Evolutionary conservation across 2,797 vertebrate genomes (phyloP), one percentile per base, ranked within the genome.

Genomic region (Sebastes trivittatus): DNA sequence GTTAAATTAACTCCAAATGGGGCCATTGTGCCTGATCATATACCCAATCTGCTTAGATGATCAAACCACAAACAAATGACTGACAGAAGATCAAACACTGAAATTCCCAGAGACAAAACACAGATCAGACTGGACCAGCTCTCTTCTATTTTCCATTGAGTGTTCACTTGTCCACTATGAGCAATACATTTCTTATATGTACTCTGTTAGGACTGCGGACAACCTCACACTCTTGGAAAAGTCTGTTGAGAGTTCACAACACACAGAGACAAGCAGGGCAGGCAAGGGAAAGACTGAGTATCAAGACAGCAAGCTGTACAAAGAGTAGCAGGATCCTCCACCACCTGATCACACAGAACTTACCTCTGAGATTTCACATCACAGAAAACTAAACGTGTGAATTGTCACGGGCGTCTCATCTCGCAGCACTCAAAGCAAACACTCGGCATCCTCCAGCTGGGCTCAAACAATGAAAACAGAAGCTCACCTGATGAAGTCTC

Each of bases 401-500:
- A 30, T 9, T 22, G 10, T 46, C 11, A 49, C 2, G 1, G 65
- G 32, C 1, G 25, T 23, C n/a, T 74, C 38, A 25, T 59, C 68
- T 49, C 55, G 27, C 6, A 27, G 72, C 18, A 7, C 38, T 73
- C 11, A 49, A 76, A 61, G 65, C 42, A 75, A 55, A 67, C 23
- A 42, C 10, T 68, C 2, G 2, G 36, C 27, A 46, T 72, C 46
- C 30, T 69, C 18, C 13, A 2, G 34, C 27, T 42, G 11, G 22
- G 11, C 63, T 66, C 36, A 69, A 25, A 42, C 16, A 59, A 34
- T 2, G 49, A 75, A 54, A 18, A 7, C 18, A 46, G 18, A 71
- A 62, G 81, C 90, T 93, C 66, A 96, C 96, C 96, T 67, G 95
- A 91, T 18, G 95, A 95, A 69, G 89, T 98, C 96, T 90, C 98